phyloP scores from a whole-genome alignment of 2,888 invertebrate species.

The Bembecia ichneumoniformis region DNA sequence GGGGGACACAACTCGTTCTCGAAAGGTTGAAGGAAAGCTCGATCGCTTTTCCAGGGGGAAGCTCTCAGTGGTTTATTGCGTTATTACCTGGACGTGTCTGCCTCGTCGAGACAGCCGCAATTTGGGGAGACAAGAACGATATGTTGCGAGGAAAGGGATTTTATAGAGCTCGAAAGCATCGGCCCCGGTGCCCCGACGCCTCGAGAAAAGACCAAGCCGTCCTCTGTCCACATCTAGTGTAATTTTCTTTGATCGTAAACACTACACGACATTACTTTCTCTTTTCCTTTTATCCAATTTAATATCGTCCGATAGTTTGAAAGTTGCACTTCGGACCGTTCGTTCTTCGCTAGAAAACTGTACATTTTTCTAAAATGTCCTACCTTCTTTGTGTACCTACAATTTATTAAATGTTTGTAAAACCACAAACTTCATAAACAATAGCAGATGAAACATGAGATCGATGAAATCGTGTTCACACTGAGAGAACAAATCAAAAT shows the following conservation, averaged over 20 bases:
- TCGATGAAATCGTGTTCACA: too few relatives aligned
- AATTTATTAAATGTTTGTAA: too few relatives aligned
- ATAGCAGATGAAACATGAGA: too few relatives aligned
- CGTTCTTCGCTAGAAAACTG: not conserved
- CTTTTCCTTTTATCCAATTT: constrained; percentile 62
- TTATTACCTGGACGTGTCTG: constrained; percentile 72
- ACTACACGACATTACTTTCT: constrained; percentile 44
- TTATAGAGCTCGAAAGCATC: constrained; percentile 49
- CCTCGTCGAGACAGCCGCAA: constrained; percentile 65
- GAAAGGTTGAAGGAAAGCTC: constrained; percentile 68
- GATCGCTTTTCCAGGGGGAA: constrained; percentile 69
- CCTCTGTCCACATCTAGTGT: constrained; percentile 43
- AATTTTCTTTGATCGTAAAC: constrained; percentile 68
- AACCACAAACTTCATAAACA: too few relatives aligned
- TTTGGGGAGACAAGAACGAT: constrained; percentile 65
- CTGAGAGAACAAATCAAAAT: too few relatives aligned
- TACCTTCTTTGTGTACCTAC: too few relatives aligned
- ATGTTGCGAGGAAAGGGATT: constrained; percentile 65
- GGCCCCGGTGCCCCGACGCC: constrained; percentile 13
- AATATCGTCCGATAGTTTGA: constrained; percentile 45
- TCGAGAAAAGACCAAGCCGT: constrained; percentile 45
- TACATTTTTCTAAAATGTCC: too few relatives aligned
- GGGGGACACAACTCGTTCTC: constrained; percentile 59
- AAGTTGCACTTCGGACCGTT: constrained; percentile 24
- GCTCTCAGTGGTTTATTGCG: constrained; percentile 72